Percentiles rank a stretch among this genome's conserved stretches.
Evolutionary conservation across 2,797 vertebrate genomes (phyloP).

Genomic region (Parotocinclus haroldoi): DNA sequence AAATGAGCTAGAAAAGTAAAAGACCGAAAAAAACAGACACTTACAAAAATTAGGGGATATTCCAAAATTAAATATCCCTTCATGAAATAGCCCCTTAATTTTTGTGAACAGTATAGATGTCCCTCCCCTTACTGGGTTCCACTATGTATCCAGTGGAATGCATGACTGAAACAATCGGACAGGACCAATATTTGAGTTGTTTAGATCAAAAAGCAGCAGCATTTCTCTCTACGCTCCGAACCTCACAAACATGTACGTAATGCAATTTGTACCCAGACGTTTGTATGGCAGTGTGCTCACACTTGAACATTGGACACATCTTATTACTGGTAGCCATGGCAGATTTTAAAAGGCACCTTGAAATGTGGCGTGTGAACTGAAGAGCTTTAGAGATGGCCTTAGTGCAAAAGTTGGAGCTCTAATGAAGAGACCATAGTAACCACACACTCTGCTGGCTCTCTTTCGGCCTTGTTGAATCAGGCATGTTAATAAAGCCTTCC

Average conservation of each 20-base stretch:
- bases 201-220: conserved; percentile 32
- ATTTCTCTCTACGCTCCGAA: conserved; percentile 13
- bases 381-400: conserved; percentile 10
- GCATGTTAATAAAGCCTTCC: conserved; percentile 22
- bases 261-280: background rate
- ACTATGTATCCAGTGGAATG: conserved; percentile 20
- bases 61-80: too few species aligned
- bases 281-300: background rate
- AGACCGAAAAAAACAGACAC: too few species aligned
- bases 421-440: conserved; percentile 22
- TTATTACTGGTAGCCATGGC: background rate
- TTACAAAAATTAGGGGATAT: too few species aligned
- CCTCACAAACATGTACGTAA: background rate
- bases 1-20: conserved; percentile 1
- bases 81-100: too few species aligned
- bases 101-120: conserved; percentile 27
- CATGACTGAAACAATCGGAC: conserved; percentile 33
- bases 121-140: conserved; percentile 4
- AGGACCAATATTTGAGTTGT: conserved; percentile 18
- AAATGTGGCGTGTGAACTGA: background rate
- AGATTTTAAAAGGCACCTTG: conserved; percentile 11
- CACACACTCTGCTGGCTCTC: conserved; percentile 4
- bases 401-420: conserved; percentile 13
- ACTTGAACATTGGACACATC: background rate
- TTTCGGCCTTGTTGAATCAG: conserved; percentile 17